phyloP scores from a whole-genome alignment of 1,140 invertebrate species.

The Notospermus geniculatus region DNA sequence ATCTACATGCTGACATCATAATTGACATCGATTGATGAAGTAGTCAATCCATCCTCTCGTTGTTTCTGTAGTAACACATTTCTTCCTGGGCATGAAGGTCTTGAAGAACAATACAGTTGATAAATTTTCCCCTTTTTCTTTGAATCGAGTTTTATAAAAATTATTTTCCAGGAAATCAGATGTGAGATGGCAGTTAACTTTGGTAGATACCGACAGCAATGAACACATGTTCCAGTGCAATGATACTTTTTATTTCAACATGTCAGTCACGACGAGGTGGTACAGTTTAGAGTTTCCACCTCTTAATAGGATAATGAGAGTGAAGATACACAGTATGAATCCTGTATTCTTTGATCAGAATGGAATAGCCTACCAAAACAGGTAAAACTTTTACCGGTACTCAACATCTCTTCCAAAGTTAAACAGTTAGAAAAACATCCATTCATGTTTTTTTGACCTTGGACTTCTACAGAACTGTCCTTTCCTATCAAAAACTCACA shows the following conservation, averaged over 20 bases:
- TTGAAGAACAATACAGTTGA: not conserved
- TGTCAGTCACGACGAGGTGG: slow-evolving; percentile 34
- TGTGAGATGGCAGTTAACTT: slow-evolving; percentile 23
- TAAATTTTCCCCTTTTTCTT: not conserved
- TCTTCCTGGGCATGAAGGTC: not conserved
- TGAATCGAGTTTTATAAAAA: not conserved
- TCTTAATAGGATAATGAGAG: slow-evolving; percentile 21
- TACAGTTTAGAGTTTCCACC: slow-evolving; percentile 29
- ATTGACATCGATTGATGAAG: not conserved
- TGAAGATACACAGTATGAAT: slow-evolving; percentile 31
- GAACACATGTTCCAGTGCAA: slow-evolving; percentile 23
- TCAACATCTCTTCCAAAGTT: no score
- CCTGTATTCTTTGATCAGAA: slow-evolving; percentile 36
- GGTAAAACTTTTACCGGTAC: no score
- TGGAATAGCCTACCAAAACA: slow-evolving; percentile 27
- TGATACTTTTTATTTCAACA: slow-evolving; percentile 30
- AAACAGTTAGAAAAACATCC: no score
- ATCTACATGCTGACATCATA: no score
- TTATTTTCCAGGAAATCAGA: not conserved
- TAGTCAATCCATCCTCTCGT: not conserved
- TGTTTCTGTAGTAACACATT: not conserved
- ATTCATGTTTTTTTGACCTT: no score
- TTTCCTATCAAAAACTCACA: no score
- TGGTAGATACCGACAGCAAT: slow-evolving; percentile 28
- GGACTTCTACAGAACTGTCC: no score